Percentiles rank a stretch among this genome's conserved stretches.
Evolutionary conservation across 2,888 invertebrate species (phyloP).

Genomic region (Platypus cylindrus): DNA sequence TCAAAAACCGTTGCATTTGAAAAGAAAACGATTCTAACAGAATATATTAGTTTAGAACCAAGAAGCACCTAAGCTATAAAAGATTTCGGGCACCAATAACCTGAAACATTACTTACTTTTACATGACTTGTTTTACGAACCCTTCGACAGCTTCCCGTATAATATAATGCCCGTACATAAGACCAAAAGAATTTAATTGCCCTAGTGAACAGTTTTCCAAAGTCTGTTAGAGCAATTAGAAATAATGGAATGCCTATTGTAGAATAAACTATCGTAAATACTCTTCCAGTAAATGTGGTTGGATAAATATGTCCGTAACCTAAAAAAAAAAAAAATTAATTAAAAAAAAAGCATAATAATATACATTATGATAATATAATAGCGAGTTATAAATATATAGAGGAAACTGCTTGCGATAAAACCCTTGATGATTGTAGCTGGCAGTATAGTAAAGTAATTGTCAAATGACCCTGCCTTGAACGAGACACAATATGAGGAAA

Average conservation of each 20-base stretch:
- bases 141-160: conserved; percentile 70
- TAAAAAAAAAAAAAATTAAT: conserved; percentile 35
- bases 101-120: conserved; percentile 44
- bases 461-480: too few relatives aligned
- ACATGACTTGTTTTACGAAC: conserved; percentile 64
- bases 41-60: too few relatives aligned
- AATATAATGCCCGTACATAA: conserved; percentile 69
- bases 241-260: conserved; percentile 93
- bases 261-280: conserved; percentile 86
- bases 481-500: too few relatives aligned
- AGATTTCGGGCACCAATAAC: too few relatives aligned
- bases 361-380: conserved; percentile 1
- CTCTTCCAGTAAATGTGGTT: conserved; percentile 71
- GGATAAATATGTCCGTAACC: conserved; percentile 97
- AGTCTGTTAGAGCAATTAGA: conserved; percentile 84
- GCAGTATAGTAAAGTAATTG: too few relatives aligned
- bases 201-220: conserved; percentile 86
- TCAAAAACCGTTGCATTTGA: too few relatives aligned
- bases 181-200: conserved; percentile 85
- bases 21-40: too few relatives aligned
- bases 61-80: too few relatives aligned
- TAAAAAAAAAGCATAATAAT: conserved; percentile 2
- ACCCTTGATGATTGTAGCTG: too few relatives aligned
- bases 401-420: too few relatives aligned
- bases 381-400: too few relatives aligned